phyloP scores from a whole-genome alignment of 37 sponge, comb jelly and placozoan species.

The Eunapius fragilis region DNA sequence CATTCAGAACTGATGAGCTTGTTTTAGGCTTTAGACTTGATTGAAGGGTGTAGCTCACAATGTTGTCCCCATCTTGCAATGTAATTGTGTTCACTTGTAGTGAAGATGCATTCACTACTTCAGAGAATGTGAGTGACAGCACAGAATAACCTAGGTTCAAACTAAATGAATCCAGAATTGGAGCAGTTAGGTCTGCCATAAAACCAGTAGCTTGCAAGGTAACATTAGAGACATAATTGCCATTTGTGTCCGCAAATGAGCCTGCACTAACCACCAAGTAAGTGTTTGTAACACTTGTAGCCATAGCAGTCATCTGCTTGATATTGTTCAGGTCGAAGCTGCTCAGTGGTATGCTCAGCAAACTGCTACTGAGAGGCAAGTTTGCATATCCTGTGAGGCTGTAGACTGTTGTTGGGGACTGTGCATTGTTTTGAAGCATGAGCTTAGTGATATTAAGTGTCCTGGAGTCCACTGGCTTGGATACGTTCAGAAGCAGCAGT shows the following conservation, averaged over 20 bases:
- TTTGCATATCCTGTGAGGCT: conserved; percentile 1
- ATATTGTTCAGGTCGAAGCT: conserved; percentile 71
- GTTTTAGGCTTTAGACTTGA: conserved; percentile 18
- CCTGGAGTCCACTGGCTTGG: conserved; percentile 58
- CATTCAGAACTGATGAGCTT: conserved; percentile 10
- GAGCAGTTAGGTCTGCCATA: conserved; percentile 63
- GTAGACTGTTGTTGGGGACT: conserved; percentile 42
- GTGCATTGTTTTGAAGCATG: conserved; percentile 38
- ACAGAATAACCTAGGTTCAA: conserved; percentile 68
- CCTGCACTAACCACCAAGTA: conserved; percentile 39
- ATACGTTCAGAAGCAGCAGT: conserved; percentile 58
- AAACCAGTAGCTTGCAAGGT: conserved; percentile 44
- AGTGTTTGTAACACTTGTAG: conserved; percentile 48
- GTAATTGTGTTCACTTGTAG: conserved; percentile 37
- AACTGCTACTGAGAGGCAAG: conserved; percentile 29
- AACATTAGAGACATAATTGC: conserved; percentile 47
- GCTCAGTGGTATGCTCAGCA: conserved; percentile 32
- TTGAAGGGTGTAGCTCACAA: conserved; percentile 47
- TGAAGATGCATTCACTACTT: conserved; percentile 59
- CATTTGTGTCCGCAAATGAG: conserved; percentile 66
- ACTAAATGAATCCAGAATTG: conserved; percentile 48
- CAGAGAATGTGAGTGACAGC: conserved; percentile 79
- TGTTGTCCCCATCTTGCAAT: conserved; percentile 9
- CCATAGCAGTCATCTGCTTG: conserved; percentile 55
- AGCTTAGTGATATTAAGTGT: conserved; percentile 61